Evolutionary conservation across 2,888 invertebrate genomes (phyloP), one percentile per base, ranked within the genome.

Genomic region (Balanococcus diminutus): DNA sequence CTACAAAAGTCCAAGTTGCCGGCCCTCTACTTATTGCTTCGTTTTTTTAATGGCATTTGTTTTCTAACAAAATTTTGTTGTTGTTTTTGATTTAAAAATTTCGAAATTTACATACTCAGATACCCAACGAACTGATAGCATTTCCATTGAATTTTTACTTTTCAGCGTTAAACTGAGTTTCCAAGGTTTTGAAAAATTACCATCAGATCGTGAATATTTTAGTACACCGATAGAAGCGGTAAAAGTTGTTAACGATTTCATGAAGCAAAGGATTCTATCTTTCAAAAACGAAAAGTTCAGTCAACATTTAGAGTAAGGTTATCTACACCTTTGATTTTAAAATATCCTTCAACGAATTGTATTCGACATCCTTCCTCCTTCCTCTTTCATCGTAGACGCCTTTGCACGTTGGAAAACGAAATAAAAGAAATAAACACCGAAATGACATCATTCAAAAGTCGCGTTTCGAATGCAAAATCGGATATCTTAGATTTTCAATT

Each of bases 141-240:
- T 39, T 39, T 8, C 11, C 11, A 39, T 39, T 39, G 6, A 25
- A 11, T 75, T 75, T 79, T 8, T n/a, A 22, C 9, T 39, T 39
- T 39, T 25, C 81, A 82, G 82, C n/a, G 31, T 82, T 46, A 82
- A 82, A 82, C n/a, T 51, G 22, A 31, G 31, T 56, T 82, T 28
- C 31, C 22, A 82, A 51, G 22, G 82, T 51, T 51, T 51, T 22
- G 82, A 82, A 42, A 82, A 51, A 28, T 51, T 82, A 51, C 82
- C 82, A 28, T 1, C 46, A 51, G 82, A 82, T 51, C 42, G 51
- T 46, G 82, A 82, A 56, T 46, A 82, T 9, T 51, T 82, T 16
- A 82, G 82, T 14, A 82, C 82, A 11, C 82, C 82, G 1, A 51
- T 82, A 51, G 82, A 82, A 51, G 82, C 51, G 2, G 51, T 82